Conservation (phyloP, 2,113 vertebrate genomes). For the Camelus dromedarius region DNA sequence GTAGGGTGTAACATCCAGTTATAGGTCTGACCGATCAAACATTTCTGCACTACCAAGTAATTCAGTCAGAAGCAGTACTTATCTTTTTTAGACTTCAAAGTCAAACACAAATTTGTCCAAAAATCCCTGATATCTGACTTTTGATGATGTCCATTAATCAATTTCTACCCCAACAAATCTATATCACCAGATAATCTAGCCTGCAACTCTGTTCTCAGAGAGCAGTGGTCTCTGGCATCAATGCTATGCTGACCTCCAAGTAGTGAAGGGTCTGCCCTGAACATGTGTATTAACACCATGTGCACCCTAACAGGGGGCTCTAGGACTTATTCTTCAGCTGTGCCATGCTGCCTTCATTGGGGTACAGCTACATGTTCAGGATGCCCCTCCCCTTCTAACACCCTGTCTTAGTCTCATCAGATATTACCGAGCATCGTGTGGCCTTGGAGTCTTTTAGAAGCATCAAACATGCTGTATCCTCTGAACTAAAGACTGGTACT, state of each 20-base stretch:
- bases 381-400: not conserved
- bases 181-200: not conserved
- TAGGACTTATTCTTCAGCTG: not conserved
- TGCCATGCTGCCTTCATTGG: not conserved
- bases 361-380: not conserved
- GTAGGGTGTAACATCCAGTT: not conserved
- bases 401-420: not conserved
- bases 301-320: not conserved
- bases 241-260: not conserved
- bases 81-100: not conserved
- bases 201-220: not conserved
- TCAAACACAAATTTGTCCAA: constrained; percentile 11
- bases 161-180: not conserved
- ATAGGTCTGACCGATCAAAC: not conserved
- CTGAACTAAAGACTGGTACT: not conserved
- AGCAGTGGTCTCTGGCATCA: not conserved
- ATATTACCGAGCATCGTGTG: not conserved
- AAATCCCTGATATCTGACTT: not conserved
- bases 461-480: not conserved
- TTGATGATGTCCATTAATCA: not conserved
- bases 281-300: not conserved
- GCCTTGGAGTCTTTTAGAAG: constrained; percentile 10
- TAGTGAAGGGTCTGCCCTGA: not conserved
- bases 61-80: not conserved
- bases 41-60: not conserved